Evolutionary conservation across 2,888 invertebrate species (phyloP), one percentile per base, ranked within the genome.

Genomic region (Emmelina monodactyla): DNA sequence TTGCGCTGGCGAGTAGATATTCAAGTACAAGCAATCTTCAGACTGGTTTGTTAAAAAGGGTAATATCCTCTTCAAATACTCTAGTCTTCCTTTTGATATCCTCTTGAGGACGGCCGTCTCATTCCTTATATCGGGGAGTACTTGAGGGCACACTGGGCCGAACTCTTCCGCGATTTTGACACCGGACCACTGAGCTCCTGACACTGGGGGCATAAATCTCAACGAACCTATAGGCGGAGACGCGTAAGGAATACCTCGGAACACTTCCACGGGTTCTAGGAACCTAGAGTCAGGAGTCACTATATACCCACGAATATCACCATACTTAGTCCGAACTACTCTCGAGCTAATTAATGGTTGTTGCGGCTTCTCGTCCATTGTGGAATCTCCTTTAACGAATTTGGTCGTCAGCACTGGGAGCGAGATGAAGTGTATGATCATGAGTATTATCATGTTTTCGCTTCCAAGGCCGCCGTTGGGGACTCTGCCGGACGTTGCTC

Each of bases 1-100:
- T 89, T 92, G 91, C 52, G 91, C 91, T 35, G 97, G 97, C 15
- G 94, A 93, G 82, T 96, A 98, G 59, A 98, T 90, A 75, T 98
- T 98, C 62, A 98, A 85, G 69, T 94, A 96, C 43, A 98, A 86
- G 62, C 98, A 98, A 81, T 98, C 97, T 82, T 98, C 98, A 48
- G 91, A 93, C 79, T 97, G 96, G 65, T 95, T 91, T 49, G 86
- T 87, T 49, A 97, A 83, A 65, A 91, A 89, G 28, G 94, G 94
- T 52, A 93, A 73, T 67, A 97, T 83, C 54, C 94, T 85, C 67
- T 88, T 91, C 54, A 97, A 83, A 63, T 95, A 92, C 61, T 94
- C 93, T 56, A 92, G 79, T 43, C 96, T 82, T 14, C 94, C 96
- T 53, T 86, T 87, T 6, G 97, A 95, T 88, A 96, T 94, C 57